Conservation (phyloP, 2,113 vertebrate genomes). For the Rhinichthys klamathensis region DNA sequence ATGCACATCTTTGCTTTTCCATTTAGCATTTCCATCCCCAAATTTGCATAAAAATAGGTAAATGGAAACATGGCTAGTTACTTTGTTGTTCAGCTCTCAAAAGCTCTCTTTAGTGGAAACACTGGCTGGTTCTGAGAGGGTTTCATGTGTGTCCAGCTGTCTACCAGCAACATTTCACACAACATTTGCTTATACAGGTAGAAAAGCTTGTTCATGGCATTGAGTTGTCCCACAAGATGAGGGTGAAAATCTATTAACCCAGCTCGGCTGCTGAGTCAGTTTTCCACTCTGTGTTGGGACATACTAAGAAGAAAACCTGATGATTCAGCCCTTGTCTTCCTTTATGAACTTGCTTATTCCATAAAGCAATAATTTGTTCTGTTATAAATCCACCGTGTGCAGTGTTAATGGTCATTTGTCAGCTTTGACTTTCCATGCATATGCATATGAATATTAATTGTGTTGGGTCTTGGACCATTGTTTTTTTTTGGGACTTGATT, state of each 20-base stretch:
- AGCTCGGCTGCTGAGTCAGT: slow-evolving; percentile 10
- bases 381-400: background rate
- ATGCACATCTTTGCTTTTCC: no score
- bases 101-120: background rate
- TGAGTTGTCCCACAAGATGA: slow-evolving; percentile 1
- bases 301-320: slow-evolving; percentile 17
- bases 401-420: slow-evolving; percentile 15
- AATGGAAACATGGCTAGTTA: no score
- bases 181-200: slow-evolving; percentile 11
- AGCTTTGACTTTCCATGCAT: background rate
- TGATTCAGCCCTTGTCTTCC: slow-evolving; percentile 7
- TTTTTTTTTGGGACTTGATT: background rate
- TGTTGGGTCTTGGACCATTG: background rate
- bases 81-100: background rate
- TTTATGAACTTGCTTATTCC: slow-evolving; percentile 6
- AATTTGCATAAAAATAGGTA: no score
- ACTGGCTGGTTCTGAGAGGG: background rate
- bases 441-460: slow-evolving; percentile 12
- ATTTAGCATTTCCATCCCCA: no score
- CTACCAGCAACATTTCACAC: background rate
- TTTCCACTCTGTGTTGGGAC: background rate
- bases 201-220: background rate
- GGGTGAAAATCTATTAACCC: slow-evolving; percentile 41
- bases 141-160: background rate
- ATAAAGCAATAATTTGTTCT: background rate